These are phyloP conservation scores for Camponotus vicinus DNA, from an alignment of 1,140 invertebrate genomes.

Conservation along the genomic window DNA sequence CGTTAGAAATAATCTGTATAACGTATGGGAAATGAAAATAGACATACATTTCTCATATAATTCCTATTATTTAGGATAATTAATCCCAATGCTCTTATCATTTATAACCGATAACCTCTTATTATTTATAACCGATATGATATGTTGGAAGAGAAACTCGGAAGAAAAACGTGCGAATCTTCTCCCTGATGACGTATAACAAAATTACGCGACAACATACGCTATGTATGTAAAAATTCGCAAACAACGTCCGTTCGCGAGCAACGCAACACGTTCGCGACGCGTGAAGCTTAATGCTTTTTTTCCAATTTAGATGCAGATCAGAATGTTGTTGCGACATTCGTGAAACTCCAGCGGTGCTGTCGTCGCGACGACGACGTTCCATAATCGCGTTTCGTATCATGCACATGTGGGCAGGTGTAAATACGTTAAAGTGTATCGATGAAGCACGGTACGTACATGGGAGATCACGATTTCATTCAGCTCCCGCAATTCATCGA, in stretches of 20 bases:
- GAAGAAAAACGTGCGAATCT: background rate
- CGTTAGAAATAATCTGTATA: background rate
- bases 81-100: background rate
- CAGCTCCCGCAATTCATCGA: slow-evolving; percentile 12
- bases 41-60: no score
- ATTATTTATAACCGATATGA: background rate
- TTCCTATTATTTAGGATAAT: no score
- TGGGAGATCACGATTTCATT: slow-evolving; percentile 26
- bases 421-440: slow-evolving; percentile 17
- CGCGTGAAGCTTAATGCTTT: slow-evolving; percentile 58
- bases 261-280: slow-evolving; percentile 23
- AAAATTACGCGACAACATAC: slow-evolving; percentile 24
- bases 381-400: slow-evolving; percentile 57
- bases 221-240: slow-evolving; percentile 27
- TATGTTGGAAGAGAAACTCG: background rate
- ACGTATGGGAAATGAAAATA: background rate
- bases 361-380: slow-evolving; percentile 19
- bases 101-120: background rate
- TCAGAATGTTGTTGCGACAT: slow-evolving; percentile 44
- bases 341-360: slow-evolving; percentile 26
- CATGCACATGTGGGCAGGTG: slow-evolving; percentile 21
- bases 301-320: slow-evolving; percentile 72
- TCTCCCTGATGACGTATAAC: slow-evolving; percentile 28
- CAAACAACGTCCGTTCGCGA: background rate
- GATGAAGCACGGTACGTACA: slow-evolving; percentile 27